phyloP scores from a whole-genome alignment of 2,888 invertebrate genomes.

The Baccha elongata region DNA sequence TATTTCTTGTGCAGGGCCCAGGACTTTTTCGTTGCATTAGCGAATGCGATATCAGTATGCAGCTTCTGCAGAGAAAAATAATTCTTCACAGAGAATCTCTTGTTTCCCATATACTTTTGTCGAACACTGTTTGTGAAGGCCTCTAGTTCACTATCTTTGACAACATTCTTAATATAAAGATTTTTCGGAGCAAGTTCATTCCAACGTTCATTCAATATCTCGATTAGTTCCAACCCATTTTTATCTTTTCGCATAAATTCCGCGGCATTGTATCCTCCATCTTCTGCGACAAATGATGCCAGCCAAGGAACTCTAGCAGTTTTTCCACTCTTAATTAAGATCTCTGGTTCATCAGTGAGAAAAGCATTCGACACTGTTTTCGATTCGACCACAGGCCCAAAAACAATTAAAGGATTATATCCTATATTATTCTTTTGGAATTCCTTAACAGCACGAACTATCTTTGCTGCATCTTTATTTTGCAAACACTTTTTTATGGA shows the following conservation, averaged over 20 bases:
- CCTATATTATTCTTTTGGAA: slow-evolving; percentile 82
- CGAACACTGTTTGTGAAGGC: slow-evolving; percentile 72
- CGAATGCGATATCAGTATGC: slow-evolving; percentile 86
- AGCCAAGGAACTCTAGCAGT: slow-evolving; percentile 88
- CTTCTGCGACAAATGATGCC: slow-evolving; percentile 86
- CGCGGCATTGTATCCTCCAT: slow-evolving; percentile 88
- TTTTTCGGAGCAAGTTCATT: slow-evolving; percentile 84
- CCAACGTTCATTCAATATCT: slow-evolving; percentile 84
- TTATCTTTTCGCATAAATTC: slow-evolving; percentile 80
- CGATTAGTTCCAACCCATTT: slow-evolving; percentile 81
- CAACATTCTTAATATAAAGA: slow-evolving; percentile 85
- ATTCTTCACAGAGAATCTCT: slow-evolving; percentile 82
- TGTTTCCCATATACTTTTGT: slow-evolving; percentile 73
- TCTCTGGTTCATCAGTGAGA: slow-evolving; percentile 86
- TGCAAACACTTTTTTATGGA: slow-evolving; percentile 87
- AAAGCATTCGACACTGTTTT: slow-evolving; percentile 84
- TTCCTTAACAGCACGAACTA: slow-evolving; percentile 83
- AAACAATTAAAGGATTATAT: slow-evolving; percentile 88
- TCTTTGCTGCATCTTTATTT: slow-evolving; percentile 84
- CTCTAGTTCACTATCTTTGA: slow-evolving; percentile 81
- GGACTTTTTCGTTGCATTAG: slow-evolving; percentile 85
- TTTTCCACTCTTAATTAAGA: slow-evolving; percentile 84
- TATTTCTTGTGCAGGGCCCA: slow-evolving; percentile 84
- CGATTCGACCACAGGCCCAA: slow-evolving; percentile 88
- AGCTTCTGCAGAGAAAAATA: slow-evolving; percentile 83